Evolutionary conservation across 1,140 invertebrate species (phyloP), one percentile per base, ranked within the genome.

Genomic region (Neuroterus valhalla): DNA sequence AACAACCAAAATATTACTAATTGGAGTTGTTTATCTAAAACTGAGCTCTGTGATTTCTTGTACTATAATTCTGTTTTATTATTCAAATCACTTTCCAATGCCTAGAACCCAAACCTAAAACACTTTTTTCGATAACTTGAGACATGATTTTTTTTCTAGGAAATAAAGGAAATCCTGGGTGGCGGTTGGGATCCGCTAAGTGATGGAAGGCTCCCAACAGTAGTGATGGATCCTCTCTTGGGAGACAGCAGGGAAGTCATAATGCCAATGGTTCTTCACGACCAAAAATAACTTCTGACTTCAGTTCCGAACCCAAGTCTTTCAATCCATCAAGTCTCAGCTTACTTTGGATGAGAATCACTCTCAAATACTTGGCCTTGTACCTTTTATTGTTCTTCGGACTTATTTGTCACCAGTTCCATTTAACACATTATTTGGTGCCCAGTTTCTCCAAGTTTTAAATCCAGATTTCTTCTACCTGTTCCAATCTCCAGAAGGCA

Each of bases 191-290:
- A 82, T 68, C 86, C 84, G 31, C 72, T 91, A 26, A 83, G 69
- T 4, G 85, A 89, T 62, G 78, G 86, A 10, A 85, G 91, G 45
- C 81, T 91, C 75, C 87, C 87, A 67, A 79, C 82, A 68, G 89
- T 90, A 31, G 84, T 91, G 78, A 86, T 87, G 68, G 82, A 90
- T 80, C 86, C 89, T n/a, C 79, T 86, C 38, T 77, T 71, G 12
- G 87, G 88, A 2, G 88, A 90, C 38, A 90, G 89, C 66, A 86
- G 87, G 75, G 89, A 90, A 75, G 87, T 90, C 52, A 90, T 91
- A 77, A 88, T 90, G 86, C 89, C 90, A 42, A 84, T 91, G 77
- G 87, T 91, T 66, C 80, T 90, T 10, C 78, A 79, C 5, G 90
- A 91, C 76, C 87, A 88, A 70, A 89, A 89, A 68, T 84, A 87